phyloP scores from a whole-genome alignment of 2,113 vertebrate genomes.

The Lophochroa leadbeateri region DNA sequence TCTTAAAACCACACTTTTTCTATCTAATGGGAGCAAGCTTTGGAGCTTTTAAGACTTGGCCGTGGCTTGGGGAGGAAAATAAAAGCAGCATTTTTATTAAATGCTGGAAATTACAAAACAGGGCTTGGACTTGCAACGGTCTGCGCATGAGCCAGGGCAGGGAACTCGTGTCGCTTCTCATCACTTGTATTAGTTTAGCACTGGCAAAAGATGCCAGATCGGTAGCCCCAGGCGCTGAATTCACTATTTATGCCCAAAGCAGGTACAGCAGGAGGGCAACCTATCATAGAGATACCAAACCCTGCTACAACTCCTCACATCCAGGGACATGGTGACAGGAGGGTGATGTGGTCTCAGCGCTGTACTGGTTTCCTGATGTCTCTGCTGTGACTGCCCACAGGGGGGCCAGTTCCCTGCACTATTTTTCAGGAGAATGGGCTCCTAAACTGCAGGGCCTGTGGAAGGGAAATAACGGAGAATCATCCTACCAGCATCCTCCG shows the following conservation, averaged over 20 bases:
- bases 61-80: not conserved
- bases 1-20: conserved; percentile 13
- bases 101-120: conserved; percentile 46
- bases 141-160: not conserved
- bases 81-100: conserved; percentile 23
- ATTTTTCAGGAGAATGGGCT: not conserved
- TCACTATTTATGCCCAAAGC: not conserved
- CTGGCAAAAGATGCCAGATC: conserved; percentile 4
- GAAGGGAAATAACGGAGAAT: not conserved
- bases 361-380: not conserved
- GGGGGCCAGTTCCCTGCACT: not conserved
- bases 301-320: not conserved
- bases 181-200: not conserved
- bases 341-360: not conserved
- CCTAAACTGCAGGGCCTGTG: not conserved
- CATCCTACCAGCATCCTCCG: rapidly evolving
- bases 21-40: not conserved
- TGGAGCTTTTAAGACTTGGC: conserved; percentile 34
- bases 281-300: not conserved
- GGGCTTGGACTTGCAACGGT: not conserved
- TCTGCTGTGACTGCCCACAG: not conserved
- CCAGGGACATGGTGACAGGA: not conserved
- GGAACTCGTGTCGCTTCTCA: not conserved
- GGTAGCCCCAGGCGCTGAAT: not conserved
- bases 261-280: not conserved